Evolutionary conservation across 2,113 vertebrate genomes (phyloP), one percentile per base, ranked within the genome.

Genomic region (Barbus barbus): DNA sequence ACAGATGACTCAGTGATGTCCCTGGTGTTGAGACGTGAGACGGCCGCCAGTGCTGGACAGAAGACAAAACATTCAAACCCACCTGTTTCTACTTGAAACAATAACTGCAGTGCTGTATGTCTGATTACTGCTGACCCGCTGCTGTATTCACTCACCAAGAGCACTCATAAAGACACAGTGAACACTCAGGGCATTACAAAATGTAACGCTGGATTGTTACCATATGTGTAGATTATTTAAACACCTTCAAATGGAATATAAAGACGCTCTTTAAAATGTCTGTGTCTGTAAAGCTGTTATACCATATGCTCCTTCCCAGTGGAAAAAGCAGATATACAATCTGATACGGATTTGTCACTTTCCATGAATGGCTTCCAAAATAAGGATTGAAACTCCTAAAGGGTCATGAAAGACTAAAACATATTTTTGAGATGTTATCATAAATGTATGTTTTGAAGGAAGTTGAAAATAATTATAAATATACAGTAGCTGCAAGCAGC

Each of bases 1-100:
- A 94, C 96, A 0, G 96, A 95, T 0, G 93, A 93, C 73, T 96
- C 95, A 0, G 88, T 89, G 75, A 96, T 80, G 26, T 96, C 93
- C 0, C 58, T 93, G 87, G 93, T 91, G 0, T 76, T 93, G 65
- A 97, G 89, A 65, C 90, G 86, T 1, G 94, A 73, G 3, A 94
- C 92, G 0, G 80, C 91, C 24, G 76, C 93, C 92, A 90, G 94
- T 86, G 0, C 96, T 96, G 24, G 87, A 89, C 18, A 89, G 88
- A 91, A 60, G 8, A 31, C 13, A 4, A 75, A 12, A 87, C 18
- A 7, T n/a, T 77, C 48, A 58, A 16, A 36, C 31, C n/a, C 61
- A 53, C 31, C 41, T 33, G 48, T 51, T 51, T 75, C 24, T 18
- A 31, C n/a, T 75, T 51, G n/a, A 48, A 22, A 4, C 48, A 28